Evolutionary conservation across 2,888 invertebrate species (phyloP).

Genomic region (Parnassius orleans): DNA sequence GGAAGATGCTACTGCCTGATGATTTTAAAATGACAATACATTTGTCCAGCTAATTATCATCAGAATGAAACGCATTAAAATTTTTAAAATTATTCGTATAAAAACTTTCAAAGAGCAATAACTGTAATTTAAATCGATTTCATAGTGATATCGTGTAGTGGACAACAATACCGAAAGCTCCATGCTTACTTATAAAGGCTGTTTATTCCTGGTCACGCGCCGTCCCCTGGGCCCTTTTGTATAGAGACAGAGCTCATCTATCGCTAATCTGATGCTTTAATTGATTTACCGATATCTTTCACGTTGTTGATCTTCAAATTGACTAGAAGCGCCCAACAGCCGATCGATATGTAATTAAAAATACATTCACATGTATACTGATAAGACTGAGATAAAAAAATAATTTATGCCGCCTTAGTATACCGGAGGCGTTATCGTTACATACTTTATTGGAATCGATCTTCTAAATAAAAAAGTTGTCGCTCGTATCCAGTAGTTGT

Average conservation of each 20-base stretch:
- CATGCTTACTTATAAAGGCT: conserved; percentile 21
- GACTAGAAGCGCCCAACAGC: background rate
- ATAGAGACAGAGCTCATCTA: conserved; percentile 57
- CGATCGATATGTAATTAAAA: background rate
- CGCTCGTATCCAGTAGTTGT: conserved; percentile 10
- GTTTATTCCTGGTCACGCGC: conserved; percentile 72
- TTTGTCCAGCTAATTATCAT: no score
- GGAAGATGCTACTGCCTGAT: no score
- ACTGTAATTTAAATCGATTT: background rate
- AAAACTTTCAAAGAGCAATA: no score
- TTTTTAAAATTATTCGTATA: no score
- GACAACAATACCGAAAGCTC: conserved; percentile 9
- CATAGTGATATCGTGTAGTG: background rate
- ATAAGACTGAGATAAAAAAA: background rate
- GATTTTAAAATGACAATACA: no score
- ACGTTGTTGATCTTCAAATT: no score
- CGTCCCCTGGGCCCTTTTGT: conserved; percentile 53
- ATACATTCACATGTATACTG: background rate
- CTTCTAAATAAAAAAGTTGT: background rate
- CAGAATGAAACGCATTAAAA: no score
- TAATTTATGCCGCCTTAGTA: background rate
- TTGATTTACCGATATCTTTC: conserved; percentile 51
- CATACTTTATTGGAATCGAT: background rate
- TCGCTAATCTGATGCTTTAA: conserved; percentile 70
- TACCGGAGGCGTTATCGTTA: background rate